Conservation (phyloP, 2,888 invertebrate species). For the Drosophila paramelanica region DNA sequence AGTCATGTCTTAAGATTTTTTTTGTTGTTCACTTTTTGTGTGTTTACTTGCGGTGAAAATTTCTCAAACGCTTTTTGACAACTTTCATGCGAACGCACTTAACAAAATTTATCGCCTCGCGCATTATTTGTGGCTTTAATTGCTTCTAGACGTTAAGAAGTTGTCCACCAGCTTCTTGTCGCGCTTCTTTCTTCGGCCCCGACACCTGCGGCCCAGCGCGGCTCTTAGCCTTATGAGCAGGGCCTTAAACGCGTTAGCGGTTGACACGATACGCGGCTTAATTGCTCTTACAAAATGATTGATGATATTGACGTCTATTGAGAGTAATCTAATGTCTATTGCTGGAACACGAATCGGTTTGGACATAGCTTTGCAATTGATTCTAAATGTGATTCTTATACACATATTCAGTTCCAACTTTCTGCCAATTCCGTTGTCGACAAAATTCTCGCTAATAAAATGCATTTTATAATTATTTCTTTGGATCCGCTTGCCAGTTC, state of each 20-base stretch:
- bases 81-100: constrained; percentile 81
- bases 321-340: constrained; percentile 33
- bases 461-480: constrained; percentile 68
- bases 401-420: neutral
- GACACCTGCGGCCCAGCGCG: constrained; percentile 44
- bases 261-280: constrained; percentile 70
- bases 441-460: constrained; percentile 63
- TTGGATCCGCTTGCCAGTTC: constrained; percentile 27
- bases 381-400: too few relatives aligned
- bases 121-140: constrained; percentile 80
- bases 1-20: constrained; percentile 48
- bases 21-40: constrained; percentile 9
- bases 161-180: constrained; percentile 69
- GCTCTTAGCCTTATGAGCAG: constrained; percentile 50
- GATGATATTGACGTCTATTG: constrained; percentile 42
- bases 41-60: constrained; percentile 64
- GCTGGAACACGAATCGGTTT: constrained; percentile 11
- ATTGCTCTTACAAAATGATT: constrained; percentile 68
- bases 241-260: constrained; percentile 56
- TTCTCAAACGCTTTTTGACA: constrained; percentile 81
- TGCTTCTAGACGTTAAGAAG: constrained; percentile 63
- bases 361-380: neutral
- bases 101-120: constrained; percentile 78
- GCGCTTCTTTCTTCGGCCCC: constrained; percentile 9
- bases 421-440: neutral